Evolutionary conservation across 2,888 invertebrate species (phyloP).

Genomic region (Pyrgus malvae): DNA sequence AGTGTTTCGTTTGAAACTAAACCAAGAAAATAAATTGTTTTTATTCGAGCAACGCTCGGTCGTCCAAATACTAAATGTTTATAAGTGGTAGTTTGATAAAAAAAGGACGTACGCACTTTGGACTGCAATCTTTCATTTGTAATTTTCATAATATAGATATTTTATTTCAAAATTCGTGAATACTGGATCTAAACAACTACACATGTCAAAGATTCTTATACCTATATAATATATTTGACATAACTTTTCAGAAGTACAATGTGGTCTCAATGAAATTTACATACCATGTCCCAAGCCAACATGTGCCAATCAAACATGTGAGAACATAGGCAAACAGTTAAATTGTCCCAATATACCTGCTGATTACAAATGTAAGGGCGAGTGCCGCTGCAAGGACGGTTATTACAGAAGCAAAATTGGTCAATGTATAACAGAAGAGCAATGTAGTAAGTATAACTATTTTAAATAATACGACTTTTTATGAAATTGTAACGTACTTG

Average conservation of each 20-base stretch:
- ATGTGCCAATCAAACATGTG: slow-evolving; percentile 37
- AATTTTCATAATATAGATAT: too few species aligned
- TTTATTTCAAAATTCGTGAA: too few species aligned
- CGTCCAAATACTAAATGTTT: too few species aligned
- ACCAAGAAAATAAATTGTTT: too few species aligned
- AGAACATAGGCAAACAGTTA: slow-evolving; percentile 33
- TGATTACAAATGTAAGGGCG: slow-evolving; percentile 29
- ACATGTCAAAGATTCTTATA: not conserved
- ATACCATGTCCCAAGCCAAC: slow-evolving; percentile 7
- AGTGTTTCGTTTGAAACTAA: too few species aligned
- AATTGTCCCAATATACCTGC: slow-evolving; percentile 28
- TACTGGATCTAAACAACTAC: not conserved
- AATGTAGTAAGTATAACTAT: slow-evolving; percentile 43
- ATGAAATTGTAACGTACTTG: too few species aligned
- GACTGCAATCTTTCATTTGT: too few species aligned
- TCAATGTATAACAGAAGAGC: slow-evolving; percentile 37
- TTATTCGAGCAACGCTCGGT: too few species aligned
- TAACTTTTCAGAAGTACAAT: not conserved
- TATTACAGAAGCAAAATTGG: slow-evolving; percentile 40
- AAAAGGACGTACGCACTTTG: too few species aligned
- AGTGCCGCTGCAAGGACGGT: slow-evolving; percentile 46
- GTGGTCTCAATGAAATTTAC: slow-evolving; percentile 14
- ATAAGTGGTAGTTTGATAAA: too few species aligned
- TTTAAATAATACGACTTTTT: too few species aligned
- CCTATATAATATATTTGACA: not conserved